phyloP scores from a whole-genome alignment of 2,888 invertebrate genomes.

The Lepidochitona cinerea region DNA sequence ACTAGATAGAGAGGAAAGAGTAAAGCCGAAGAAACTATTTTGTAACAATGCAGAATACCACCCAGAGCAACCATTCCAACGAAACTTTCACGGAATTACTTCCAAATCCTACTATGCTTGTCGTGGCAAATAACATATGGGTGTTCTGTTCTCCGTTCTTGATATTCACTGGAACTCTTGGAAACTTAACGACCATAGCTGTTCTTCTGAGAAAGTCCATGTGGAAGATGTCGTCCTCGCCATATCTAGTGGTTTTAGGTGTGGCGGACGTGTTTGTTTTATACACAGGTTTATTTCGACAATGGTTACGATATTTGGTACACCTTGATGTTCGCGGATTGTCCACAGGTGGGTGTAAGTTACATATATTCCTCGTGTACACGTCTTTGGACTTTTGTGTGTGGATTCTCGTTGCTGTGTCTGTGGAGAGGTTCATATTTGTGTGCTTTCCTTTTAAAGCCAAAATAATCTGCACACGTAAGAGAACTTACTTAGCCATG shows the following conservation, averaged over 20 bases:
- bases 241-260: constrained; percentile 50
- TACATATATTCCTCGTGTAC: constrained; percentile 52
- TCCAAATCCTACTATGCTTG: no score
- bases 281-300: constrained; percentile 52
- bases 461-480: constrained; percentile 37
- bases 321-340: constrained; percentile 40
- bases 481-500: constrained; percentile 27
- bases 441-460: constrained; percentile 51
- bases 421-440: constrained; percentile 52
- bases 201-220: constrained; percentile 44
- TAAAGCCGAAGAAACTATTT: no score
- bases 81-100: no score
- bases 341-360: constrained; percentile 37
- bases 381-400: constrained; percentile 50
- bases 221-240: constrained; percentile 41
- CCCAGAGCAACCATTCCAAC: no score
- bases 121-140: constrained; percentile 34
- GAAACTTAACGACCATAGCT: constrained; percentile 47
- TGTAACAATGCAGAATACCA: no score
- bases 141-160: constrained; percentile 46
- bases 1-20: no score
- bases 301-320: constrained; percentile 38
- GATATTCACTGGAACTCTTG: constrained; percentile 52
- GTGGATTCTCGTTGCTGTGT: constrained; percentile 61
- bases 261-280: constrained; percentile 48